Conservation (phyloP, 2,113 vertebrate genomes). For the Thalassoma bifasciatum region DNA sequence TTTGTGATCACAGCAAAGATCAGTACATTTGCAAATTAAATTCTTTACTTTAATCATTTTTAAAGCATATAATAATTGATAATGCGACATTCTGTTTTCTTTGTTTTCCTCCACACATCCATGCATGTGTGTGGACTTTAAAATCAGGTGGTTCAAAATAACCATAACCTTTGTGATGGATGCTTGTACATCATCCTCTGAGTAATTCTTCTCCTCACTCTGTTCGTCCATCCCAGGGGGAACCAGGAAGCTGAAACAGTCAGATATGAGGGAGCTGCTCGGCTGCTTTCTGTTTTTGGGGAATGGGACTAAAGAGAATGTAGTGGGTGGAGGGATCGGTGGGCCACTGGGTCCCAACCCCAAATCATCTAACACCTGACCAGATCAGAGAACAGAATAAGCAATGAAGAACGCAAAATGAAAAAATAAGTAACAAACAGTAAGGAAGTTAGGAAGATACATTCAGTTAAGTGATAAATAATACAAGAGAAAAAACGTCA, state of each 20-base stretch:
- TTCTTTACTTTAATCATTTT: too few relatives aligned
- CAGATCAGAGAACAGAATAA: slow-evolving; percentile 17
- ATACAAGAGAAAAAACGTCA: not conserved
- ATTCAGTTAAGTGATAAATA: not conserved
- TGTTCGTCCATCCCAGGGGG: slow-evolving; percentile 42
- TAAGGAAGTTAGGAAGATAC: accelerated
- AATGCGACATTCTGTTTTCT: too few relatives aligned
- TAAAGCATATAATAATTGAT: too few relatives aligned
- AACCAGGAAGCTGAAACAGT: slow-evolving; percentile 83
- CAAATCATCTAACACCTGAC: slow-evolving; percentile 86
- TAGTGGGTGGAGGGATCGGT: slow-evolving; percentile 79
- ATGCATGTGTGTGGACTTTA: not conserved
- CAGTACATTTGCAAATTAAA: too few relatives aligned
- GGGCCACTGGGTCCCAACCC: slow-evolving; percentile 84
- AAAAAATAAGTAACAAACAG: not conserved
- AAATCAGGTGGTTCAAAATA: not conserved
- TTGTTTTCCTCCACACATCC: too few relatives aligned
- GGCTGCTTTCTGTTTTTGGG: slow-evolving; percentile 72
- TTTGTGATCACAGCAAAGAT: not conserved
- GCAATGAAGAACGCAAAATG: not conserved
- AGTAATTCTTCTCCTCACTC: slow-evolving; percentile 74
- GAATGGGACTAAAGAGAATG: slow-evolving; percentile 86
- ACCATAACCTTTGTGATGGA: slow-evolving; percentile 75
- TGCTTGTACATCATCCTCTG: slow-evolving; percentile 30
- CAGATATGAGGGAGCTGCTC: slow-evolving; percentile 31